Base-by-base conservation (phyloP, 2,888 invertebrate genomes). In the Abrostola tripartita region DNA sequence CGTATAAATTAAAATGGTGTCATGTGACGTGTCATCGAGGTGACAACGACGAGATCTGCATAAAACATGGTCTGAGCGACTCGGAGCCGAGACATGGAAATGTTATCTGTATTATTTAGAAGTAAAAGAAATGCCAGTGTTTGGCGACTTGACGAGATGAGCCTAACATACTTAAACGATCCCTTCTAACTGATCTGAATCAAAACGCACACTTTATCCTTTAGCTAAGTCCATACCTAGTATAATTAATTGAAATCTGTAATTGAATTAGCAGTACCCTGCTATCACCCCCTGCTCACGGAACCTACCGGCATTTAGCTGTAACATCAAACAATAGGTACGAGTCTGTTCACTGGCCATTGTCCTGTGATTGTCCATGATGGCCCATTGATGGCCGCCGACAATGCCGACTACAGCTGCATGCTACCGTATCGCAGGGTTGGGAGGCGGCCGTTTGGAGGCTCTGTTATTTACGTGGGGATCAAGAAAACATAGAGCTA, bases 1-100 rank as follows among this genome's bases (percentile, higher is more conserved):
- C 47, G 73, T 57, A 71, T 71, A 73, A 71, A 71, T 71, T 71
- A 71, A 68, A 73, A 71, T 47, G 62, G 62, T 71, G 72, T 62
- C 55, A 52, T 47, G 57, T 71, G 71, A 60, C 70, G 55, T 44
- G 12, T 53, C 51, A 42, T 58, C 40, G 60, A 37, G 60, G 47
- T 35, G 44, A 24, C 36, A 54, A 59, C 59, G 63, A 54, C 37
- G 0, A 37, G 47, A 37, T 54, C 62, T 73, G 59, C 64, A 68
- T 71, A 64, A 68, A 60, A 61, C 54, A 64, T 68, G 8, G 49
- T 49, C 37, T 11, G 47, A 47, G 47, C 5, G n/a, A 42, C 41
- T 40, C 47, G 50, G 37, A 12, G 36, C 24, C 9, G 10, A 12
- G 14, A 47, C 62, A 37, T 44, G 47, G n/a, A 44, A n/a, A 53